Percentiles rank a stretch among this genome's conserved stretches.
Evolutionary conservation across 2,888 invertebrate genomes (phyloP).

Genomic region (Morpho helenor): DNA sequence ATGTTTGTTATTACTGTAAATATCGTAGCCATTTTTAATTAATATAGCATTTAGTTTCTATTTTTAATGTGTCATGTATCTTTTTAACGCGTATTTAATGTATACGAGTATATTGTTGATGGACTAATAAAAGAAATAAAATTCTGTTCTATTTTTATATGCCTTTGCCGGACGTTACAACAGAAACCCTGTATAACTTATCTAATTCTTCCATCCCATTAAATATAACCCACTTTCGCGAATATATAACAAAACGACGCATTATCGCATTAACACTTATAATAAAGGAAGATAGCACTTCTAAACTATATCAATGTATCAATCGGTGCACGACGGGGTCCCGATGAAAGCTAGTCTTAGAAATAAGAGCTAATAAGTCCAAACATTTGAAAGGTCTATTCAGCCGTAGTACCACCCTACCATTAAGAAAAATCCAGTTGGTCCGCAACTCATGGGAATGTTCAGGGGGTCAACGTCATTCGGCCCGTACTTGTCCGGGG

Average conservation of each 20-base stretch:
- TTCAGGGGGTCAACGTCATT: constrained; percentile 77
- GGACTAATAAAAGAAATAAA: too few relatives aligned
- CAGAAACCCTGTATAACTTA: too few relatives aligned
- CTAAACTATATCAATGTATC: not conserved
- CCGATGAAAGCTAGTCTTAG: constrained; percentile 64
- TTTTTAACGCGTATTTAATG: too few relatives aligned
- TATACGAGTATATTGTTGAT: too few relatives aligned
- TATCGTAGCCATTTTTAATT: too few relatives aligned
- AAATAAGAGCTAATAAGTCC: constrained; percentile 72
- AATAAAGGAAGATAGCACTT: constrained; percentile 1
- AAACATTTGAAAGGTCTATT: constrained; percentile 69
- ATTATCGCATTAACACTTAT: not conserved
- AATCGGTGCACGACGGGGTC: constrained; percentile 29
- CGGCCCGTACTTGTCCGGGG: constrained; percentile 66
- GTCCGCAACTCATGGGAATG: constrained; percentile 67
- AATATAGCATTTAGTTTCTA: too few relatives aligned
- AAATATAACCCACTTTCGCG: not conserved
- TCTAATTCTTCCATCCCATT: too few relatives aligned
- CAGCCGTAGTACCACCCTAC: constrained; percentile 63
- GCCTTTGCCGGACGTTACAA: too few relatives aligned
- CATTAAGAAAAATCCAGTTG: constrained; percentile 72
- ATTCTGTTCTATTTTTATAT: too few relatives aligned
- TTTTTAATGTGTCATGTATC: too few relatives aligned
- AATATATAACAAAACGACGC: too few relatives aligned
- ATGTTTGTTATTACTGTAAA: too few relatives aligned